These are phyloP conservation scores for Philereme transversata DNA, from an alignment of 2,888 invertebrate species.

Conservation along the genomic window DNA sequence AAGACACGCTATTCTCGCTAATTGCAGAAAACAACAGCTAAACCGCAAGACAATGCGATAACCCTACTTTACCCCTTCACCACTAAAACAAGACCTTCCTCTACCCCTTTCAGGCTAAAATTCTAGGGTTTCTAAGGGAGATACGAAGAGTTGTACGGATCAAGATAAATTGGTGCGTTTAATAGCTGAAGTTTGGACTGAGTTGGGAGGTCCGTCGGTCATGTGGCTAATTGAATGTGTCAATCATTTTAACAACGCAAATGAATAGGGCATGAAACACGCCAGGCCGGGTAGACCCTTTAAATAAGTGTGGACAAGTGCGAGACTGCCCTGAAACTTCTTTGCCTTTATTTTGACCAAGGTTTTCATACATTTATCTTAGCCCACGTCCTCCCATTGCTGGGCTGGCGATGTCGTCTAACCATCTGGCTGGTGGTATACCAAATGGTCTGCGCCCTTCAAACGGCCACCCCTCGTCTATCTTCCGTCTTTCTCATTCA, in stretches of 20 bases:
- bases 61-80: conserved; percentile 58
- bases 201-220: conserved; percentile 85
- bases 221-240: conserved; percentile 90
- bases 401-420: too few relatives aligned
- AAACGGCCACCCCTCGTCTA: too few relatives aligned
- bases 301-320: conserved; percentile 6
- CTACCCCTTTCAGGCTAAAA: conserved; percentile 24
- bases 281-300: conserved; percentile 58
- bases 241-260: conserved; percentile 91
- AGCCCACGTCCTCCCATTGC: too few relatives aligned
- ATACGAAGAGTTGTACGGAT: conserved; percentile 33
- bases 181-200: conserved; percentile 59
- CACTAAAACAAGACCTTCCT: conserved; percentile 48
- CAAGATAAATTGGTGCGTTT: conserved; percentile 53
- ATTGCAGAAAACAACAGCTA: conserved; percentile 80
- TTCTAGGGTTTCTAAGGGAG: conserved; percentile 9
- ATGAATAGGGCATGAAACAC: conserved; percentile 78
- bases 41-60: conserved; percentile 71
- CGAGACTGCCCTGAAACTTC: too few relatives aligned
- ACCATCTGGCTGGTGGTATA: too few relatives aligned
- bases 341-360: too few relatives aligned
- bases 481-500: too few relatives aligned
- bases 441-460: too few relatives aligned
- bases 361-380: too few relatives aligned
- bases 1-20: conserved; percentile 73